Evolutionary conservation across 2,888 invertebrate species (phyloP).

Genomic region (Homarus gammarus): DNA sequence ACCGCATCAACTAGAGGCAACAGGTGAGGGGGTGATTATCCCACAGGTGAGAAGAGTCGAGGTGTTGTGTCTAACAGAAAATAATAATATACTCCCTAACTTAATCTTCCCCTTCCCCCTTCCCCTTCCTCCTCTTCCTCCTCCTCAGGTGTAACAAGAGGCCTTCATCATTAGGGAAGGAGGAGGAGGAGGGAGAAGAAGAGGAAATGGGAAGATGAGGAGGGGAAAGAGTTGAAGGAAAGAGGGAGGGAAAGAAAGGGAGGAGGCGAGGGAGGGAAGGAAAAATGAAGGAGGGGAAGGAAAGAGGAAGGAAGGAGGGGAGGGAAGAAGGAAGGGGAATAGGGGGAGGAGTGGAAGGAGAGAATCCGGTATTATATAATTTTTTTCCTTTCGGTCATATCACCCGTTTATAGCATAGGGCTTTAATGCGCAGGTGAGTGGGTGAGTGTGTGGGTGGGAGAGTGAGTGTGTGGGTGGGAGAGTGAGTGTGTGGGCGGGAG

Average conservation of each 20-base stretch:
- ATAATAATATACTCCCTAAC: background rate
- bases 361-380: no score
- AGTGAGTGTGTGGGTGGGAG: no score
- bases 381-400: no score
- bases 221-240: background rate
- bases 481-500: no score
- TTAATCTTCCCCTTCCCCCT: background rate
- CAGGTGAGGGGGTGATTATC: background rate
- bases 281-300: constrained; percentile 3
- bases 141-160: background rate
- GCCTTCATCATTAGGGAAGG: background rate
- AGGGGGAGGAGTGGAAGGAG: background rate
- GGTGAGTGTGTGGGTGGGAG: constrained; percentile 21
- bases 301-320: background rate
- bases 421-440: constrained; percentile 18
- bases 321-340: background rate
- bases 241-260: background rate
- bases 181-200: background rate
- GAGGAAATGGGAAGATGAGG: background rate
- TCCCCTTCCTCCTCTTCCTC: background rate
- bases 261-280: background rate
- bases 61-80: background rate
- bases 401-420: no score
- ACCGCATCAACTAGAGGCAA: background rate
- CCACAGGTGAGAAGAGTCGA: background rate